Base-by-base conservation (phyloP, 2,888 invertebrate species). In the Mesorhabditis belari region DNA sequence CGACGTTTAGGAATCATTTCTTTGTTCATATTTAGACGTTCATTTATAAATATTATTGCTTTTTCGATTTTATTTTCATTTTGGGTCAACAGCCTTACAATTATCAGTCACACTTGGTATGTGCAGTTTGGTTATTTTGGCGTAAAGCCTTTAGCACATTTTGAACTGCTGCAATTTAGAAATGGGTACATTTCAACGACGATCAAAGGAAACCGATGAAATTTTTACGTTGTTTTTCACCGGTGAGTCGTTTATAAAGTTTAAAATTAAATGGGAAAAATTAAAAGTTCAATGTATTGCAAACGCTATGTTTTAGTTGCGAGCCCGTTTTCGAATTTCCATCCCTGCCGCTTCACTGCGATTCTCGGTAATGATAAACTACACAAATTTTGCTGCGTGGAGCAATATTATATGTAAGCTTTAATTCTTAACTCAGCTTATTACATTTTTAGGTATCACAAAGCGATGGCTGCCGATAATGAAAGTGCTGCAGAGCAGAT, bases 1-100 rank as follows among this genome's bases (percentile, higher is more conserved):
- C n/a, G 76, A 76, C 57, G 54, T 76, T 44, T 76, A 61, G 61
- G 53, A n/a, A 35, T n/a, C 44, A 35, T 9, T n/a, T 17, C 2
- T n/a, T 35, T 19, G 19, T 57, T 26, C 25, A 35, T 35, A 17
- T 27, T 23, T 35, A 49, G 50, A 50, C n/a, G 25, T 35, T 55
- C 51, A 51, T 51, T 51, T n/a, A 51, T n/a, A 19, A 19, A 19
- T 19, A 51, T 19, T 51, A 19, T 19, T 51, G 44, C 44, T 35
- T 35, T 35, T 35, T 35, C 44, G 44, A 17, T n/a, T 1, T 9
- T 9, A 9, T 35, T 35, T 35, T 9, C 44, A n/a, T 9, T 35
- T 35, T 35, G n/a, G n/a, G n/a, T n/a, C n/a, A n/a, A n/a, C n/a
- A n/a, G n/a, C n/a, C n/a, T n/a, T n/a, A n/a, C n/a, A n/a, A n/a